Base-by-base conservation (phyloP, 2,888 invertebrate genomes). In the Hemithea aestivaria region DNA sequence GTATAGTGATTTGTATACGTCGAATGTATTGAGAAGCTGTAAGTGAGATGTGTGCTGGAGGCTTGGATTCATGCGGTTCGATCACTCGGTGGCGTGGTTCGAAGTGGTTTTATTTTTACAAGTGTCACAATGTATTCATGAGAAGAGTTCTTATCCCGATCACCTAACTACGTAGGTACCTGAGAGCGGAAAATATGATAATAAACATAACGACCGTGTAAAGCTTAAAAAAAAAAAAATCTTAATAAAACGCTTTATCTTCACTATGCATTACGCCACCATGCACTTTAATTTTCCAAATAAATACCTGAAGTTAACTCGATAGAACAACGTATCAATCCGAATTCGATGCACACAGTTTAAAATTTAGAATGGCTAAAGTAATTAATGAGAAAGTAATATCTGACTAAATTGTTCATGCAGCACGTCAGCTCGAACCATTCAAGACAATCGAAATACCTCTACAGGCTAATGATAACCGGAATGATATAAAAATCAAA, bases 51-150 rank as follows among this genome's bases (percentile, higher is more conserved):
- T 84, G 83, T 81, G 81, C 83, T 82, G 78, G 83, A 83, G 83
- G 82, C 82, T 82, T 76, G 76, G 81, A 78, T 77, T 77, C 85
- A 85, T 85, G 84, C 85, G 84, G 70, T 76, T 84, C 83, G 73
- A 81, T 87, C 85, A 87, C 87, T 85, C 87, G 87, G 87, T 87
- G 87, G 87, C 87, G 85, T 87, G 87, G 85, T 83, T 76, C 75
- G 71, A 75, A 76, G 77, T 74, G 73, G 71, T 71, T 63, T 4
- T 73, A 78, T 73, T 73, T n/a, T 66, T 79, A 83, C 79, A 79
- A 76, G 83, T 84, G 81, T 81, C 59, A 57, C 55, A 62, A 80
- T 78, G 80, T 81, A 62, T 57, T 70, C 50, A 75, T 78, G 77
- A 67, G 56, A 58, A 69, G 71, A 77, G 68, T 71, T 72, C 61